Evolutionary conservation across 2,888 invertebrate genomes (phyloP), one percentile per base, ranked within the genome.

Genomic region (Nomada fabriciana): DNA sequence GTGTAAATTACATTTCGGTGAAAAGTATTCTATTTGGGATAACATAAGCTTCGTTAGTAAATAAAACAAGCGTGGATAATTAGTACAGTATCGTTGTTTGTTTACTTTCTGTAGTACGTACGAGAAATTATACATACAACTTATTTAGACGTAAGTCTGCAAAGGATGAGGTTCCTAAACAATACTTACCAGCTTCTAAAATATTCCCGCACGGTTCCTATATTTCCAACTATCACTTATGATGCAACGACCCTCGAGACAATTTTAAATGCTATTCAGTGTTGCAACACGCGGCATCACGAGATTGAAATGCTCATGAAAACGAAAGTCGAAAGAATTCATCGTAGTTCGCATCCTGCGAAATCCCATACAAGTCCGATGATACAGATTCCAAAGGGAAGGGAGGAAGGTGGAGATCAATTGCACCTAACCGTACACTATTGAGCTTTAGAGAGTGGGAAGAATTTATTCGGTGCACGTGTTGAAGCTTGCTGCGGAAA

Each of bases 381-480:
- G 64, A 64, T 55, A 53, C 52, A 18, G 20, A 42, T 76, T 23
- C 20, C 42, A 42, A n/a, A 25, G 25, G 11, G 18, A 15, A 29
- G 20, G 20, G 15, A 63, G 60, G 23, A 65, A 75, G 55, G 76
- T 59, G 57, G 63, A 60, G 55, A 79, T 59, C 73, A 74, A 75
- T 65, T 71, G 77, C 69, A 53, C 50, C 70, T 75, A 57, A 53
- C 76, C 68, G 64, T 67, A 53, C 75, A 75, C 77, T 78, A 83
- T 77, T 76, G 71, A 61, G 63, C 69, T 64, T 55, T 77, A 55
- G 57, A 61, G 60, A 82, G 57, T 65, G 47, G 72, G 78, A 76
- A 64, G 82, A 84, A 89, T 88, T 89, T 89, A 88, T 84, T 88
- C 85, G 83, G 79, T 80, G 86, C 88, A 82, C 85, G 88, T 86